A percentile compares a stretch with the other conserved stretches of the same genome.
Evolutionary conservation across 2,113 vertebrate species (phyloP).

Genomic region (Hirundichthys speculiger): DNA sequence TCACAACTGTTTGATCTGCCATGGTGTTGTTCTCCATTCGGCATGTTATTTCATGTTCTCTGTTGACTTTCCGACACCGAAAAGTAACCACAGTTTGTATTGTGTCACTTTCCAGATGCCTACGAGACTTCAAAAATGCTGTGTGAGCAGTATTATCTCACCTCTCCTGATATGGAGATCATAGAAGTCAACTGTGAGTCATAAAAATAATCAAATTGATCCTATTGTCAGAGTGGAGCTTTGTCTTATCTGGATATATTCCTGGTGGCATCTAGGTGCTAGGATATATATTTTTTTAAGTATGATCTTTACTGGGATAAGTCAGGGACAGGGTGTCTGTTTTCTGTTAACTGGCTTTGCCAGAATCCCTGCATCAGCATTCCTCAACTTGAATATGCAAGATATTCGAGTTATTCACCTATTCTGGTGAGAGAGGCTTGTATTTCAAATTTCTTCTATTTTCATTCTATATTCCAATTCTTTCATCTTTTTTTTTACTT

Average conservation of each 20-base stretch:
- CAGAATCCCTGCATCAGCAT: slow-evolving; percentile 5
- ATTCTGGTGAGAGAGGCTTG: too few relatives aligned
- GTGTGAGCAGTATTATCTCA: slow-evolving; percentile 97
- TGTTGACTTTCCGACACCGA: not conserved
- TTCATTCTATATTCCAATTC: too few relatives aligned
- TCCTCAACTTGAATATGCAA: not conserved
- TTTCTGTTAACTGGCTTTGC: slow-evolving; percentile 18
- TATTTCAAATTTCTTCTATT: too few relatives aligned
- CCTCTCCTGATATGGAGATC: slow-evolving; percentile 92
- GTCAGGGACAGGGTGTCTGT: slow-evolving; percentile 1
- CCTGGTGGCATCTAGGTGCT: slow-evolving; percentile 3
- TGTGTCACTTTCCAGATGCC: slow-evolving; percentile 84
- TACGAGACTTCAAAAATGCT: slow-evolving; percentile 92
- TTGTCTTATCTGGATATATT: not conserved
- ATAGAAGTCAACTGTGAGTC: slow-evolving; percentile 91
- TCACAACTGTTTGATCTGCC: too few relatives aligned
- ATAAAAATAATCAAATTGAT: not conserved
- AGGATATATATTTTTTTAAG: not conserved
- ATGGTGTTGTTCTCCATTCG: not conserved
- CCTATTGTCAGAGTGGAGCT: not conserved
- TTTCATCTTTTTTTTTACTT: too few relatives aligned
- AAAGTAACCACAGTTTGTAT: not conserved
- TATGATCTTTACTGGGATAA: slow-evolving; percentile 23
- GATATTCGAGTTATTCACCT: too few relatives aligned
- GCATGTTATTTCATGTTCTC: not conserved